Evolutionary conservation across 2,113 vertebrate genomes (phyloP), one percentile per base, ranked within the genome.

Genomic region (Neolamprologus falcicula): DNA sequence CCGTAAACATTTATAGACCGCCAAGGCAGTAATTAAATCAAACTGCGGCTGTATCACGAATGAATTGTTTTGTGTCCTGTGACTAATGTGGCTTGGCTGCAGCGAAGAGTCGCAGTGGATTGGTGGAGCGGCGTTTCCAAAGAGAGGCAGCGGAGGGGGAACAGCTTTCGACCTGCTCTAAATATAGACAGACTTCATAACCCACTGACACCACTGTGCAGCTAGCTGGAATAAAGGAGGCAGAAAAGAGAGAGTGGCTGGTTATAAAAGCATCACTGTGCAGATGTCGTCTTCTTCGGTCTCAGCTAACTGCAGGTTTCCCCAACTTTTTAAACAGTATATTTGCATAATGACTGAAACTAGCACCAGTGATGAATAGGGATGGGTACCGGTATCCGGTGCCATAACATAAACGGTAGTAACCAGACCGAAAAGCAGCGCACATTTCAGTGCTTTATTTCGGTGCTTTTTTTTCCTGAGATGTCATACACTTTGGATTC

Each of bases 151-250:
- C n/a, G 13, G 68, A 73, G 55, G 42, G 21, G 71, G 24, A 52
- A 61, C 42, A 45, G 59, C 42, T 7, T 66, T 73, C 24, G 37
- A 82, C 28, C 31, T 10, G 80, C 79, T 92, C 92, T 93, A 93
- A 91, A 94, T 94, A 92, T 91, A 94, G 88, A 92, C 83, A 35
- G 42, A 88, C 88, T 91, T 80, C 81, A 81, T 87, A 85, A 91
- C 88, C 88, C 37, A 90, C 52, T 88, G 86, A 89, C 87, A 88
- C 87, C 9, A 5, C 66, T 88, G 87, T 80, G 84, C 50, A 26
- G 35, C 47, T 4, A 50, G 73, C 73, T 82, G 80, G 83, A 68
- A 88, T 24, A 37, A 28, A 79, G n/a, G 55, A 63, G 47, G 47
- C 52, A n/a, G 35, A 4, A 21, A 7, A 59, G 47, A 40, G 11